Evolutionary conservation across 2,888 invertebrate species (phyloP).

Genomic region (Hetaerina titia): DNA sequence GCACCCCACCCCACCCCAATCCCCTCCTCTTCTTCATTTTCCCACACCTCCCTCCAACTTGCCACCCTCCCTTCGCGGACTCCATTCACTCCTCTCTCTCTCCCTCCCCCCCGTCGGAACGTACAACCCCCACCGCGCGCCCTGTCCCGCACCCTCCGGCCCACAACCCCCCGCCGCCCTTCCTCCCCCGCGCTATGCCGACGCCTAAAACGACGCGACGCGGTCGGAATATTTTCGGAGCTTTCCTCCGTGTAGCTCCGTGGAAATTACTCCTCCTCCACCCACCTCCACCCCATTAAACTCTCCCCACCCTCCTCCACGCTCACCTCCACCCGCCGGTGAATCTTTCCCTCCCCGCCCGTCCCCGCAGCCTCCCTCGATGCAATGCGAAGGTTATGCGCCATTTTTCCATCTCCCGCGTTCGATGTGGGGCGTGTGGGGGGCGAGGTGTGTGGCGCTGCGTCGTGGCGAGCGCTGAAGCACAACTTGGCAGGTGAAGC

Average conservation of each 20-base stretch:
- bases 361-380: background rate
- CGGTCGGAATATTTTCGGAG: slow-evolving; percentile 33
- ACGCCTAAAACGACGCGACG: slow-evolving; percentile 27
- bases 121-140: background rate
- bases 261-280: slow-evolving; percentile 31
- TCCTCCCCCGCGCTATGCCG: background rate
- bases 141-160: background rate
- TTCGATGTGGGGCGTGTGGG: background rate
- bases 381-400: slow-evolving; percentile 21
- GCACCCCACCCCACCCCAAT: background rate
- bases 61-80: background rate
- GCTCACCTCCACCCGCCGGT: background rate
- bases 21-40: background rate
- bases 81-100: background rate
- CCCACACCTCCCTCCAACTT: background rate
- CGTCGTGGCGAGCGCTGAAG: background rate
- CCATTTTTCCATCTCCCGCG: slow-evolving; percentile 9
- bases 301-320: background rate
- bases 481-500: slow-evolving; percentile 15
- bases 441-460: background rate
- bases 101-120: background rate
- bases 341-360: background rate
- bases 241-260: background rate
- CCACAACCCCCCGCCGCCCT: background rate
- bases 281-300: background rate